These are phyloP conservation scores for Furnarius figulus DNA, from an alignment of 2,113 vertebrate species.

Conservation along the genomic window DNA sequence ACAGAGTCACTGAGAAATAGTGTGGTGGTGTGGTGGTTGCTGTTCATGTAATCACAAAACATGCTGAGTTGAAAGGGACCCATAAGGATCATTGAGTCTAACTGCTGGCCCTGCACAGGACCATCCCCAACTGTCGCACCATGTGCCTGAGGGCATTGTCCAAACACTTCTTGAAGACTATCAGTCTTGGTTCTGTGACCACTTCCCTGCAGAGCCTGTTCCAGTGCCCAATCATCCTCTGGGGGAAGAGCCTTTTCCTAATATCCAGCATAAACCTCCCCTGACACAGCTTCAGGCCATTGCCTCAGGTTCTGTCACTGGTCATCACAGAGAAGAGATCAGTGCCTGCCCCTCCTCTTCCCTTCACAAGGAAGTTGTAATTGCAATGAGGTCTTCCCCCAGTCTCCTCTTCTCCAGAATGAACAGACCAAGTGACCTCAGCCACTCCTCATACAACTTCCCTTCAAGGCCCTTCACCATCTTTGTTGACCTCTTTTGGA, in stretches of 20 bases:
- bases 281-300: not conserved
- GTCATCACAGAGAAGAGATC: not conserved
- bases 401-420: not conserved
- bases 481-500: not conserved
- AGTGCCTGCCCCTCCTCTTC: not conserved
- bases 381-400: not conserved
- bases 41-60: not conserved
- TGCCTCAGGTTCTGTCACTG: accelerated
- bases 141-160: not conserved
- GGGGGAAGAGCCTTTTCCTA: not conserved
- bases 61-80: not conserved
- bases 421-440: not conserved
- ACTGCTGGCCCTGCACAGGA: not conserved
- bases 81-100: not conserved
- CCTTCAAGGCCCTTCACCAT: not conserved
- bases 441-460: accelerated
- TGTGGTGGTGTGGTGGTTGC: not conserved
- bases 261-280: accelerated
- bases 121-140: too few species aligned
- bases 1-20: not conserved
- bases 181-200: not conserved
- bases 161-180: not conserved
- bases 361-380: accelerated
- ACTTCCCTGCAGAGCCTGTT: not conserved
- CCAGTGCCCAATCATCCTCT: not conserved